Base-by-base conservation (phyloP, 2,113 vertebrate genomes). In the Oryzias javanicus region DNA sequence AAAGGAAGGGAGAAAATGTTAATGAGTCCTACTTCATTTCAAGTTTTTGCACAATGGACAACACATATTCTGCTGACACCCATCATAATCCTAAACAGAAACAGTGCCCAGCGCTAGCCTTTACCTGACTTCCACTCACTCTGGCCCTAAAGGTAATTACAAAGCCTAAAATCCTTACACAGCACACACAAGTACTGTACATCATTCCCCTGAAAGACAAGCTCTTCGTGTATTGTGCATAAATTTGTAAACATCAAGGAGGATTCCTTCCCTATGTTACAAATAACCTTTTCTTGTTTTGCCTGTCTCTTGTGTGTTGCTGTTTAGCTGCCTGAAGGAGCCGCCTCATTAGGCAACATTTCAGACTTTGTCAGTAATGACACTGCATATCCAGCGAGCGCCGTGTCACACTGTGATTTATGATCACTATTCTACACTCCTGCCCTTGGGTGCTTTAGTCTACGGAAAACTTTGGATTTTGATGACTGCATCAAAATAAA, bases 401-500 rank as follows among this genome's bases (percentile, higher is more conserved):
- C 18, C 15, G 67, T 79, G 85, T 75, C 79, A 76, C 49, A 7
- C 27, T 1, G 57, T 86, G 86, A 88, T 88, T 88, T 81, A 88
- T 84, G 74, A 64, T 76, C 58, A 80, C 51, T 81, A 79, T 79
- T 78, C 77, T 45, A 64, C 72, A 67, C 67, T 67, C 51, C 35
- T 70, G 71, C 79, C 75, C 67, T 78, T 68, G 57, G 78, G 70
- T 74, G 76, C 56, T 76, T 74, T 60, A 60, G 57, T 70, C 45
- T 49, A 45, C 62, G 55, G 53, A 78, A 79, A 87, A 80, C 67
- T 64, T 73, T 67, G 19, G 48, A 60, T 83, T 85, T 78, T 82
- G 76, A 78, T 74, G 79, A 85, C 78, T 72, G 49, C 65, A 55
- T 83, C 61, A 82, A 78, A 85, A 82, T 64, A 82, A 84, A 75